These are phyloP conservation scores for Ophioderma brevispina DNA, from an alignment of 35 echinoderm and acorn worm species.

Conservation along the genomic window DNA sequence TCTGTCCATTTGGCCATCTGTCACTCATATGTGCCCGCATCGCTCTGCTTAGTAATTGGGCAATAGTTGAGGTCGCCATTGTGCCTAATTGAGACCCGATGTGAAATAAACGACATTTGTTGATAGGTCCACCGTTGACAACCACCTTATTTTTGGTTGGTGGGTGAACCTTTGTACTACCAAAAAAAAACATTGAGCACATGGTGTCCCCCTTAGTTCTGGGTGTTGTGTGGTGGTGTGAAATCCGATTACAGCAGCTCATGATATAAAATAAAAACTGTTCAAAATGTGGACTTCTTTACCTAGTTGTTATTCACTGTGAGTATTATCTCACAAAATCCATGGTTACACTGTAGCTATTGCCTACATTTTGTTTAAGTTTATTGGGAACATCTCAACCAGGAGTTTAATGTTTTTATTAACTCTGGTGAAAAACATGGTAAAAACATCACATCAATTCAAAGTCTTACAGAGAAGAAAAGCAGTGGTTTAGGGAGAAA, in stretches of 20 bases:
- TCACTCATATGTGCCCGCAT: slow-evolving; percentile 67
- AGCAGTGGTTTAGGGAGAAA: too few species aligned
- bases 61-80: slow-evolving; percentile 63
- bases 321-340: too few species aligned
- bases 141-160: slow-evolving; percentile 77
- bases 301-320: too few species aligned
- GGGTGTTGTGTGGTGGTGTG: slow-evolving; percentile 40
- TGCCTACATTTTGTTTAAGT: too few species aligned
- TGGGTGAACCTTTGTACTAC: slow-evolving; percentile 86
- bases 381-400: too few species aligned
- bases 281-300: too few species aligned
- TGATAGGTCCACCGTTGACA: slow-evolving; percentile 47
- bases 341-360: too few species aligned
- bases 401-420: too few species aligned
- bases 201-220: slow-evolving; percentile 60
- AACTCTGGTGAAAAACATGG: too few species aligned
- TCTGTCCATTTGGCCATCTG: slow-evolving; percentile 72
- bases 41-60: slow-evolving; percentile 56
- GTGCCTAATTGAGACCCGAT: slow-evolving; percentile 10
- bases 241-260: slow-evolving; percentile 92
- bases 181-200: slow-evolving; percentile 66
- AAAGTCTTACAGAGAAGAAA: too few species aligned
- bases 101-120: neutral
- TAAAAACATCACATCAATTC: too few species aligned
- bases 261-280: too few species aligned